Base-by-base conservation (phyloP, 2,888 invertebrate species). In the Drosophila siamana region DNA sequence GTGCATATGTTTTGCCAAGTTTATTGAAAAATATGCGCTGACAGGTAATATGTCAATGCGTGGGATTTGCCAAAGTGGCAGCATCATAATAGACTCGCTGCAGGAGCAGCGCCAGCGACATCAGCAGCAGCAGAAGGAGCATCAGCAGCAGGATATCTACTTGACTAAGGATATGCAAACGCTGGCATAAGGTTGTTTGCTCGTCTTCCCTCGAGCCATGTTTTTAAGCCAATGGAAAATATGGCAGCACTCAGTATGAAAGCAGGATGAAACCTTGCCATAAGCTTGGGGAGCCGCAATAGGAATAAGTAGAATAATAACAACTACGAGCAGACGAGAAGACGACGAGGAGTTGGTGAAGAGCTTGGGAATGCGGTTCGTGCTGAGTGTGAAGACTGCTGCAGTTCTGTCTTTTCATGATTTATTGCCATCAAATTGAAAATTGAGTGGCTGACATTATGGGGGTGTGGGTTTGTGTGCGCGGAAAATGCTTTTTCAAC, bases 41-140 rank as follows among this genome's bases (percentile, higher is more conserved):
- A 89, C 88, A 89, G 89, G 89, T 88, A 88, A 83, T 88, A 88
- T 88, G 85, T 89, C 89, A 88, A 79, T 83, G 85, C 78, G 77
- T 86, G 80, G 88, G 84, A 87, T 85, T 86, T 76, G 73, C 69
- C 71, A 75, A 81, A 86, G 82, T 86, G 87, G 74, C 62, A 75
- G 51, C 60, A 50, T 59, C 57, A 83, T 77, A 86, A 82, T 83
- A 80, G 80, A 83, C 65, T 61, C 41, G 54, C 63, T 61, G 66
- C 47, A 60, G 78, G 61, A 63, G 57, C 8, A 30, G 13, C 13
- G 13, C 15, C 54, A 40, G 54, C n/a, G n/a, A n/a, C n/a, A n/a
- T n/a, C n/a, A n/a, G n/a, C n/a, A 30, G 13, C 13, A 36, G 19
- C 54, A 40, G 54, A 9, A 63, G 50, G 28, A 33, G n/a, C 13